Conservation (phyloP, 2,113 vertebrate genomes). For the Callithrix jacchus region DNA sequence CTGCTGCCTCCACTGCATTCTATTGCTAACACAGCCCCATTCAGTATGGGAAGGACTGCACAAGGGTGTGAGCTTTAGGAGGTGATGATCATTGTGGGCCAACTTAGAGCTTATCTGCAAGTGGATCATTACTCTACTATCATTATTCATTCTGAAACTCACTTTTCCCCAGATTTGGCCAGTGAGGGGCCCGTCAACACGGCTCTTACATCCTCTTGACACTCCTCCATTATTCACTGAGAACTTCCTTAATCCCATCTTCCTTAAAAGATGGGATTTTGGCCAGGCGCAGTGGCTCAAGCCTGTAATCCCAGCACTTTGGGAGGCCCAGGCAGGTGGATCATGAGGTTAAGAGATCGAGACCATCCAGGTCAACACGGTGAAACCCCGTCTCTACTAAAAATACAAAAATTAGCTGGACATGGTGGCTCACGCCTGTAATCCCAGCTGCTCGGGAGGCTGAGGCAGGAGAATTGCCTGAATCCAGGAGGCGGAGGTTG, state of each 20-base stretch:
- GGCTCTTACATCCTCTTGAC: neutral
- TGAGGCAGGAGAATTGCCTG: too few species aligned
- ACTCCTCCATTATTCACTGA: neutral
- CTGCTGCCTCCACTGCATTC: neutral
- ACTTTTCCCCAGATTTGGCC: neutral
- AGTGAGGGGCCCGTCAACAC: neutral
- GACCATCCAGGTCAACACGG: too few species aligned
- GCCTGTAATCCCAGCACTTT: too few species aligned
- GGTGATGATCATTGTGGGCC: neutral
- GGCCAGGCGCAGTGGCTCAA: too few species aligned
- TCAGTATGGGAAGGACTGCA: neutral
- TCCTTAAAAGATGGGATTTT: too few species aligned
- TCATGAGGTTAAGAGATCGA: too few species aligned
- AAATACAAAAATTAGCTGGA: too few species aligned
- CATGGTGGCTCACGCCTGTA: too few species aligned
- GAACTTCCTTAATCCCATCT: neutral
- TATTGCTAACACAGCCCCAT: neutral
- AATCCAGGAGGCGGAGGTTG: too few species aligned
- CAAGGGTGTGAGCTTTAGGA: neutral
- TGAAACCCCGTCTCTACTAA: too few species aligned
- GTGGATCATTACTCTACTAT: neutral
- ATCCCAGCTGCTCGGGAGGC: too few species aligned
- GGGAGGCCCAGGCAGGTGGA: too few species aligned
- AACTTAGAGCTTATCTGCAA: neutral
- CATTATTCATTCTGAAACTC: neutral